These are phyloP conservation scores for Lasioglossum lativentre DNA, from an alignment of 2,888 invertebrate genomes.

Conservation along the genomic window DNA sequence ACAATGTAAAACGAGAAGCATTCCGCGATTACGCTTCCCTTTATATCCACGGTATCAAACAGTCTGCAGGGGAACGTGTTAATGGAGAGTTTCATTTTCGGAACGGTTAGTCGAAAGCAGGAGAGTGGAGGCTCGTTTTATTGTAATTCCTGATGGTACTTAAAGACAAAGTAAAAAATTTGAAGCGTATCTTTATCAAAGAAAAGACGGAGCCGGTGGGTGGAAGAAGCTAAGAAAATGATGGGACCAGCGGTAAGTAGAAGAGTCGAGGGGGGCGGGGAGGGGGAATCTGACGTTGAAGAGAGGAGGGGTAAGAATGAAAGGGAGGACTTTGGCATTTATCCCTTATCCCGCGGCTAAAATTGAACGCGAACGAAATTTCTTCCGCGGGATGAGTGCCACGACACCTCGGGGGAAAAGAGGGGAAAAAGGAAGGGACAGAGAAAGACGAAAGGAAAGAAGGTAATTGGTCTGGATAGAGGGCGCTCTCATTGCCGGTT, in stretches of 20 bases:
- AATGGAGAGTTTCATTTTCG: conserved; percentile 11
- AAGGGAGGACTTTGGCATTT: conserved; percentile 67
- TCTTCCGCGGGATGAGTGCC: conserved; percentile 54
- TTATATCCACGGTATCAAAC: neutral
- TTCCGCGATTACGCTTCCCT: neutral
- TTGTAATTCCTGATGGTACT: conserved; percentile 9
- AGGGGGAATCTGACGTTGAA: neutral
- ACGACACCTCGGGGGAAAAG: conserved; percentile 54
- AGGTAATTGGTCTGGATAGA: conserved; percentile 69
- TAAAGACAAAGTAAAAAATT: neutral
- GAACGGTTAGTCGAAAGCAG: neutral
- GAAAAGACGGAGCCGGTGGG: neutral
- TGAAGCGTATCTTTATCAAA: conserved; percentile 12
- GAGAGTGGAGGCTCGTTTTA: neutral
- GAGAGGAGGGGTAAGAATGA: conserved; percentile 30
- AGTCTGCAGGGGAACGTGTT: neutral
- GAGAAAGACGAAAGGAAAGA: conserved; percentile 53
- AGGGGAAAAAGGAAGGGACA: neutral
- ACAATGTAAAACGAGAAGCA: neutral
- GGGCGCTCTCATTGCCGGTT: conserved; percentile 68
- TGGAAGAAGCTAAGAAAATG: conserved; percentile 23
- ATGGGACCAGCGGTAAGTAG: conserved; percentile 28
- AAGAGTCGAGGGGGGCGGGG: conserved; percentile 3
- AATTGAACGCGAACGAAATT: conserved; percentile 73
- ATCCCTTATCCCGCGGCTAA: conserved; percentile 71